phyloP scores from a whole-genome alignment of 2,888 invertebrate genomes.

The Rhagium mordax region DNA sequence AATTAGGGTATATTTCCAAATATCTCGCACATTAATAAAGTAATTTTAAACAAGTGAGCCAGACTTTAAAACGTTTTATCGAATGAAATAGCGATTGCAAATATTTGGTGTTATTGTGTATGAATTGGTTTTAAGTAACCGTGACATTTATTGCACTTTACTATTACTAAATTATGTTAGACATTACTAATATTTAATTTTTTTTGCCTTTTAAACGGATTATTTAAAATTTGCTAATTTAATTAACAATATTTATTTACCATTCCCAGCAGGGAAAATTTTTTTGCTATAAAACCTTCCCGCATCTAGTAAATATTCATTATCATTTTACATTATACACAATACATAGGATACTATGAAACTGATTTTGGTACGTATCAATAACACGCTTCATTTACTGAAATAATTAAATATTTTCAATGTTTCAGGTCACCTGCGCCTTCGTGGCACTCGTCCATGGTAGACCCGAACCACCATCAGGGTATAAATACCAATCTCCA shows the following conservation, averaged over 20 bases:
- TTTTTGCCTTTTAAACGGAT: conserved; percentile 13
- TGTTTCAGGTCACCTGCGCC: conserved; percentile 6
- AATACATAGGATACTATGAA: conserved; percentile 11
- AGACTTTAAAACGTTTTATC: neutral
- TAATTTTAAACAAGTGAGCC: neutral
- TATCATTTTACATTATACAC: conserved; percentile 16
- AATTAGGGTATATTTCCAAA: neutral
- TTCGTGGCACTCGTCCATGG: conserved; percentile 12
- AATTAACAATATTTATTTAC: conserved; percentile 18
- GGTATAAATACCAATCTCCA: conserved; percentile 13
- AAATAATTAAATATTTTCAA: neutral
- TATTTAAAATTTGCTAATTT: conserved; percentile 31
- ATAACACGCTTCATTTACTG: neutral
- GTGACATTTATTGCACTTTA: conserved; percentile 4
- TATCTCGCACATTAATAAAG: neutral
- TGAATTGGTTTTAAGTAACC: neutral
- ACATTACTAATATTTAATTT: conserved; percentile 14
- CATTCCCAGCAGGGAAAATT: conserved; percentile 19
- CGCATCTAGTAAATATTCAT: conserved; percentile 6
- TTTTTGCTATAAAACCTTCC: conserved; percentile 26
- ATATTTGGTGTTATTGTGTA: conserved; percentile 4
- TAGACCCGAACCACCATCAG: conserved; percentile 24
- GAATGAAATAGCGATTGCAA: neutral
- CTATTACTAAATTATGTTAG: conserved; percentile 7
- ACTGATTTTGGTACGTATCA: conserved; percentile 21